Conservation (phyloP, 64 coral and sea anemone genomes). For the Actinia equina region DNA sequence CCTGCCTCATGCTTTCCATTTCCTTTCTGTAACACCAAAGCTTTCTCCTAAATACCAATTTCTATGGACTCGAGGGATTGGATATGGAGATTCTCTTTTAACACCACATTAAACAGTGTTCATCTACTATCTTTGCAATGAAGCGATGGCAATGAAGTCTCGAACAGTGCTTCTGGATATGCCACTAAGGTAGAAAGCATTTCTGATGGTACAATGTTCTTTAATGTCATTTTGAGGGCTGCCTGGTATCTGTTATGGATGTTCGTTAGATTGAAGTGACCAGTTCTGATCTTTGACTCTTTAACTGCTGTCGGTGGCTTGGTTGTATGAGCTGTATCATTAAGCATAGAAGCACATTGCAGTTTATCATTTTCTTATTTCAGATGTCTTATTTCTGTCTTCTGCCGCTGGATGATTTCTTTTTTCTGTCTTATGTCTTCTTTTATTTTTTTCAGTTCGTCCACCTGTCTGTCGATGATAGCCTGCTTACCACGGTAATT, state of each 20-base stretch:
- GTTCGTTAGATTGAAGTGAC: not conserved
- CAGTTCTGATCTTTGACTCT: not conserved
- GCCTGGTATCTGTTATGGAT: not conserved
- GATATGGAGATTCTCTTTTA: too few species aligned
- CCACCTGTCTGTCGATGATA: not conserved
- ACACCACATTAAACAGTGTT: too few species aligned
- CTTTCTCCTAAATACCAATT: too few species aligned
- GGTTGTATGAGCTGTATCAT: not conserved
- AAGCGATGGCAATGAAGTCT: conserved; percentile 12
- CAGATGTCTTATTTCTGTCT: too few species aligned
- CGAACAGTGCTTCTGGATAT: conserved; percentile 13
- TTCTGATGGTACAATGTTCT: not conserved
- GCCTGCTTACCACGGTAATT: too few species aligned
- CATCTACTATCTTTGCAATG: conserved; percentile 17
- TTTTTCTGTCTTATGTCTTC: not conserved
- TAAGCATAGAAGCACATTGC: too few species aligned
- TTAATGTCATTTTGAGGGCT: not conserved
- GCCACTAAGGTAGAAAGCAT: not conserved
- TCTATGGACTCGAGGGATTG: too few species aligned
- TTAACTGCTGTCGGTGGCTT: not conserved
- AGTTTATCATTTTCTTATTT: too few species aligned
- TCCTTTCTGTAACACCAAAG: too few species aligned
- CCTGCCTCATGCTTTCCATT: too few species aligned
- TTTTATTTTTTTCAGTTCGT: not conserved
- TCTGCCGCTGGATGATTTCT: not conserved